A percentile compares a stretch with the other conserved stretches of the same genome.
Evolutionary conservation across 2,888 invertebrate genomes (phyloP).

Genomic region (Tipula lateralis): DNA sequence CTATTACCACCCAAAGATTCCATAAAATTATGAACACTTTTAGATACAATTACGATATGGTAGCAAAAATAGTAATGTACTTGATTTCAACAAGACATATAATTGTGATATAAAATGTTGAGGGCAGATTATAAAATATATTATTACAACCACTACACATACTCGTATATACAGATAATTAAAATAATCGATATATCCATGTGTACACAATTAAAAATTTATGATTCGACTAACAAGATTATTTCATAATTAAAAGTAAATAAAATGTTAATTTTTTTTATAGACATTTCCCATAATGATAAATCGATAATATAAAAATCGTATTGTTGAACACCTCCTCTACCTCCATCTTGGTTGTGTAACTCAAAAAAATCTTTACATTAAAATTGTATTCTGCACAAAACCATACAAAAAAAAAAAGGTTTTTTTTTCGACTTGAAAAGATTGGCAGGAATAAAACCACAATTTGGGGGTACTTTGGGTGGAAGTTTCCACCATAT

Average conservation of each 20-base stretch:
- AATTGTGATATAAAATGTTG: no score
- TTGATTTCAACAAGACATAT: no score
- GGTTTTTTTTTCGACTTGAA: neutral
- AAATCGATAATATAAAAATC: neutral
- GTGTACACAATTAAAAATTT: neutral
- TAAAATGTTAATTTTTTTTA: neutral
- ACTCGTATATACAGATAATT: no score
- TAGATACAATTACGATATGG: no score
- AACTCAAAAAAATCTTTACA: neutral
- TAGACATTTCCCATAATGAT: no score
- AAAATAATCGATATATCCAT: neutral
- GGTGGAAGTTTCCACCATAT: neutral
- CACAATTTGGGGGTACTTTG: neutral
- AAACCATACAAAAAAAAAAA: no score
- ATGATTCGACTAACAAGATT: neutral
- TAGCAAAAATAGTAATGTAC: no score
- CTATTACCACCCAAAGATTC: no score
- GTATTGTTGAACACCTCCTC: neutral
- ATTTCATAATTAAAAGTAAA: neutral
- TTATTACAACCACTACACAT: no score
- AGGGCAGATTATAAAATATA: no score
- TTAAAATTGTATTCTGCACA: no score
- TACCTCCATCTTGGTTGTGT: neutral
- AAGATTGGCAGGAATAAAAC: neutral
- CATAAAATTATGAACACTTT: no score